A percentile compares a stretch with the other conserved stretches of the same genome.
Conservation (phyloP, 30 jellyfish, hydroid and myxozoan genomes). For the Cassiopea andromeda region DNA sequence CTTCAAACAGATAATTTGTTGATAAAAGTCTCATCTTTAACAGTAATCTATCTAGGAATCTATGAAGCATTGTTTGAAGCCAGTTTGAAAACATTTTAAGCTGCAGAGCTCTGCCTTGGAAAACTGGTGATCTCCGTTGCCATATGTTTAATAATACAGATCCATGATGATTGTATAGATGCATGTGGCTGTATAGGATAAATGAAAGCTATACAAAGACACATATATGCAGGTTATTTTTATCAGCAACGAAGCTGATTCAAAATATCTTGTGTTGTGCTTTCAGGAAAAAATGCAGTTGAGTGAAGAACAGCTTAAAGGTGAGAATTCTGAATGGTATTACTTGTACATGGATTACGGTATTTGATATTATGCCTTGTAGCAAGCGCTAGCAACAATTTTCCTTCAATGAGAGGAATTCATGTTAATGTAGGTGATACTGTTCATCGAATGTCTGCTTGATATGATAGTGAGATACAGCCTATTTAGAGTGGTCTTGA, state of each 20-base stretch:
- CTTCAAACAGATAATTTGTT: too few species aligned
- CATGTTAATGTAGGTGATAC: too few species aligned
- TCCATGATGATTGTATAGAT: conserved; percentile 16
- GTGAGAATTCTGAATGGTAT: background rate
- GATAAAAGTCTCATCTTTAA: background rate
- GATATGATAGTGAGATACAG: too few species aligned
- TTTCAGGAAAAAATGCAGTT: conserved; percentile 57
- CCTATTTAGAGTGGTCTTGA: too few species aligned
- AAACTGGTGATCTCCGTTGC: conserved; percentile 9
- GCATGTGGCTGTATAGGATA: conserved; percentile 43
- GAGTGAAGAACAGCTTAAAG: conserved; percentile 58
- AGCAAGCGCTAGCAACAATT: too few species aligned
- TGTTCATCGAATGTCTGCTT: too few species aligned
- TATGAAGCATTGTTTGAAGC: background rate
- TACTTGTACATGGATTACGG: too few species aligned
- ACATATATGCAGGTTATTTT: background rate
- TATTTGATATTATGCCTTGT: background rate
- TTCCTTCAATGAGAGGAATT: too few species aligned
- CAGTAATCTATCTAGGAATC: background rate
- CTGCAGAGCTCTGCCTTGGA: background rate
- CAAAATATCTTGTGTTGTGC: background rate
- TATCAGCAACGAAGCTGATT: background rate
- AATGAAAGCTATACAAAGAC: conserved; percentile 20
- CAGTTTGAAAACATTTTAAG: background rate
- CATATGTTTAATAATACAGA: background rate